Conservation (phyloP, 1,140 invertebrate species). For the Euura saliciscinereae region DNA sequence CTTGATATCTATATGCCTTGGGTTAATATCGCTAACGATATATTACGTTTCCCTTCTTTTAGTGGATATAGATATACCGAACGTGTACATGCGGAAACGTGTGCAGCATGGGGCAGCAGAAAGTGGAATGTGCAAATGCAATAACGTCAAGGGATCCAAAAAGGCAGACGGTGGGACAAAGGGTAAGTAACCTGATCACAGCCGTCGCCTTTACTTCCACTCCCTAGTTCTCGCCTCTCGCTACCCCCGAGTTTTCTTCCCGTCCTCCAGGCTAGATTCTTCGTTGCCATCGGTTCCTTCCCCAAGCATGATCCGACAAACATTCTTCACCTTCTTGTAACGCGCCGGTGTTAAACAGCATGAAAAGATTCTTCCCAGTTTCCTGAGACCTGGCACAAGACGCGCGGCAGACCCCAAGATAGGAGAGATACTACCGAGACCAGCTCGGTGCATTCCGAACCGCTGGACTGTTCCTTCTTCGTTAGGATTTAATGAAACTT, state of each 20-base stretch:
- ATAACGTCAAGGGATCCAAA: neutral
- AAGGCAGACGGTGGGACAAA: slow-evolving; percentile 4
- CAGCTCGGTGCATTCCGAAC: neutral
- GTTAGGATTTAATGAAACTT: neutral
- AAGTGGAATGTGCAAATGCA: neutral
- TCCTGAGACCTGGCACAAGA: too few species aligned
- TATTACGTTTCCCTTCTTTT: slow-evolving; percentile 1
- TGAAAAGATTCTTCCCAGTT: neutral
- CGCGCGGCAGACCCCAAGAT: too few species aligned
- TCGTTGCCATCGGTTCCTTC: neutral
- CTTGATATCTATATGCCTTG: neutral
- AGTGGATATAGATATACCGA: neutral
- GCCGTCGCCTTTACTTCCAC: neutral
- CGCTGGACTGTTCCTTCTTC: neutral
- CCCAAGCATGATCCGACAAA: neutral
- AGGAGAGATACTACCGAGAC: too few species aligned
- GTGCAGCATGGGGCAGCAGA: neutral
- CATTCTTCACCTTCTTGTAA: neutral
- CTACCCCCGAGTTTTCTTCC: neutral
- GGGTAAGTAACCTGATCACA: slow-evolving; percentile 6
- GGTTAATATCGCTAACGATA: neutral
- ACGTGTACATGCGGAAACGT: neutral
- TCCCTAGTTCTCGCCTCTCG: neutral
- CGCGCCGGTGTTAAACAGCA: neutral
- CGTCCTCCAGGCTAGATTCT: neutral